Conservation (phyloP, 2,113 vertebrate species). For the Corvus cornix region DNA sequence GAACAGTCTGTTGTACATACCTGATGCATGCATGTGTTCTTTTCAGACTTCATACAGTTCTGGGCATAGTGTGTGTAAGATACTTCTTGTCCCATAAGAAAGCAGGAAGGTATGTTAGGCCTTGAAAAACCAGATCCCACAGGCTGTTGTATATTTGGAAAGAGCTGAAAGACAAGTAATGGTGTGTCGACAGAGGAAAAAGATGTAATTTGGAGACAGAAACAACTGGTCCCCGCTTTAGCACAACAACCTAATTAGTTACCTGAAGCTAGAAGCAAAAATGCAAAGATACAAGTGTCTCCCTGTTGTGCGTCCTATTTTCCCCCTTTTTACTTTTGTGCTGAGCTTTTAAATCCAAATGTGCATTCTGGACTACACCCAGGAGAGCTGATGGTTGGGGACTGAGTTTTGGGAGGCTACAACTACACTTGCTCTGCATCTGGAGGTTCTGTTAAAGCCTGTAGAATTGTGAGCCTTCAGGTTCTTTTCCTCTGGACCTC, state of each 20-base stretch:
- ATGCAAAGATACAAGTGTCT: background rate
- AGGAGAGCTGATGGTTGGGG: background rate
- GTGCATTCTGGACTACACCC: background rate
- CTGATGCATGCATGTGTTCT: background rate
- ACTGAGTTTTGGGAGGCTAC: background rate
- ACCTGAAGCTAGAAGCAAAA: background rate
- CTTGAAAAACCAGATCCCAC: background rate
- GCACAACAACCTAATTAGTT: background rate
- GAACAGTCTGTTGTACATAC: fast-evolving
- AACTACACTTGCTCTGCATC: background rate
- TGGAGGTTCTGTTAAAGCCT: background rate
- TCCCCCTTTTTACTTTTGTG: background rate
- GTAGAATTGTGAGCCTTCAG: background rate
- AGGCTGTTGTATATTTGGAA: background rate
- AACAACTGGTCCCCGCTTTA: background rate
- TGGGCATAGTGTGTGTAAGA: background rate
- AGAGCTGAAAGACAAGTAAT: background rate
- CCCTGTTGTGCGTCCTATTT: background rate
- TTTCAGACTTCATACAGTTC: background rate
- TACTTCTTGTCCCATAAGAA: background rate
- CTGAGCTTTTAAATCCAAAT: background rate
- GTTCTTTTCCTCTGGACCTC: background rate
- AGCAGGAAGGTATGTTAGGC: background rate
- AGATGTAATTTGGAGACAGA: background rate
- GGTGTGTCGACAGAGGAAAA: background rate